These are phyloP conservation scores for Yoshiicerus persimilis DNA, from an alignment of 1,140 invertebrate genomes.

Conservation along the genomic window DNA sequence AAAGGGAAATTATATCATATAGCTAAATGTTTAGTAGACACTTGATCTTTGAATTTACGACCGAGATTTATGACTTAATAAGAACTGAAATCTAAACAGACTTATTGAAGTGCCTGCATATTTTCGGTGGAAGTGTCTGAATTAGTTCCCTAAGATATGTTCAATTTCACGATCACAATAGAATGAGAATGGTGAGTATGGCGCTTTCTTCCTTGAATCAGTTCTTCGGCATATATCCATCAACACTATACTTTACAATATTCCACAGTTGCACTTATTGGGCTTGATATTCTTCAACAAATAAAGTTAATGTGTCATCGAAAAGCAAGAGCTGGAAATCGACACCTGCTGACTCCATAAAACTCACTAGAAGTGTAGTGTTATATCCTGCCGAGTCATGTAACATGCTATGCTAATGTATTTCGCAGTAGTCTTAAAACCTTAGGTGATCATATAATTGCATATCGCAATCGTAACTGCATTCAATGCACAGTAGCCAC, in stretches of 20 bases:
- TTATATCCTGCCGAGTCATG: background rate
- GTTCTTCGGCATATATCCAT: no score
- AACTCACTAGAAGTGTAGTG: background rate
- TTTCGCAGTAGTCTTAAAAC: no score
- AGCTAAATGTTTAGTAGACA: background rate
- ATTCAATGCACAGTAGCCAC: background rate
- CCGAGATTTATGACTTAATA: background rate
- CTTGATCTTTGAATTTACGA: background rate
- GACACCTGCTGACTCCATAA: background rate
- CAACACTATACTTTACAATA: no score
- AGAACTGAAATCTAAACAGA: background rate
- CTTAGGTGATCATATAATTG: no score
- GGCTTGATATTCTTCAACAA: background rate
- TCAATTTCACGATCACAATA: no score
- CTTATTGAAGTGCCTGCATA: background rate
- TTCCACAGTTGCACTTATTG: no score
- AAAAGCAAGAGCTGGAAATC: background rate
- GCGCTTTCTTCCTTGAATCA: no score
- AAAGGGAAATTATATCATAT: background rate
- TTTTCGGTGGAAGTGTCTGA: no score
- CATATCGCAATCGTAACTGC: background rate
- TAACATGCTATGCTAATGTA: background rate
- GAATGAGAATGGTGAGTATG: no score
- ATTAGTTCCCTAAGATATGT: no score
- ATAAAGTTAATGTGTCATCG: background rate